Percentiles rank a stretch among this genome's conserved stretches.
Conservation (phyloP, 2,113 vertebrate species). For the Catharus fuscescens region DNA sequence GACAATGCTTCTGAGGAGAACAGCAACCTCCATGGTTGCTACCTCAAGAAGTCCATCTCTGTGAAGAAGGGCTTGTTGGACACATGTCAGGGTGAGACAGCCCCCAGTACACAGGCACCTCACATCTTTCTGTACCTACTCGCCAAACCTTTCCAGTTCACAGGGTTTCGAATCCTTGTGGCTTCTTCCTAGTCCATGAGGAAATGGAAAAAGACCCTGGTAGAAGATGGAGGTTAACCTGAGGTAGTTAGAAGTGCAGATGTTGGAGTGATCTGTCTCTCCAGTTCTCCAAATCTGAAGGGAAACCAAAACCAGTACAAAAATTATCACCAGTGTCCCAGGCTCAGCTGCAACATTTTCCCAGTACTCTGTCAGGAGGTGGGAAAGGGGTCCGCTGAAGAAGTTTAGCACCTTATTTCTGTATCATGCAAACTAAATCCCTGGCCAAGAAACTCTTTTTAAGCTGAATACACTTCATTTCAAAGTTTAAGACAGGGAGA, state of each 20-base stretch:
- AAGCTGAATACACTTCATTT: background rate
- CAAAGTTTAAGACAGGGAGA: background rate
- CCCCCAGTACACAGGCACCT: accelerated
- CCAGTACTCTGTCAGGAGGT: background rate
- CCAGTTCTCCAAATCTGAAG: background rate
- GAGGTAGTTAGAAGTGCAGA: background rate
- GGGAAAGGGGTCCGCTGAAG: background rate
- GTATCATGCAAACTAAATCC: background rate
- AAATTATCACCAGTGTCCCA: background rate
- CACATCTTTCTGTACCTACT: background rate
- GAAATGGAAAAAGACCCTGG: background rate
- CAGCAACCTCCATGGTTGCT: background rate
- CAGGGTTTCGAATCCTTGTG: background rate
- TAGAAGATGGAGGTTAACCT: background rate
- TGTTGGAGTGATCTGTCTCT: background rate
- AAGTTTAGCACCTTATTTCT: background rate
- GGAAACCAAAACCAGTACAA: background rate
- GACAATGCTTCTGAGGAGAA: background rate
- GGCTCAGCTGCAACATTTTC: background rate
- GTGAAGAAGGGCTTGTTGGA: background rate
- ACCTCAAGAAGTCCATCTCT: background rate
- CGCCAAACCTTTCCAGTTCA: background rate
- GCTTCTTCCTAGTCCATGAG: background rate
- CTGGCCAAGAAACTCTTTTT: background rate
- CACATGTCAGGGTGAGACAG: background rate